These are phyloP conservation scores for Diadema setosum DNA, from an alignment of 35 echinoderm and acorn worm species.

Conservation along the genomic window DNA sequence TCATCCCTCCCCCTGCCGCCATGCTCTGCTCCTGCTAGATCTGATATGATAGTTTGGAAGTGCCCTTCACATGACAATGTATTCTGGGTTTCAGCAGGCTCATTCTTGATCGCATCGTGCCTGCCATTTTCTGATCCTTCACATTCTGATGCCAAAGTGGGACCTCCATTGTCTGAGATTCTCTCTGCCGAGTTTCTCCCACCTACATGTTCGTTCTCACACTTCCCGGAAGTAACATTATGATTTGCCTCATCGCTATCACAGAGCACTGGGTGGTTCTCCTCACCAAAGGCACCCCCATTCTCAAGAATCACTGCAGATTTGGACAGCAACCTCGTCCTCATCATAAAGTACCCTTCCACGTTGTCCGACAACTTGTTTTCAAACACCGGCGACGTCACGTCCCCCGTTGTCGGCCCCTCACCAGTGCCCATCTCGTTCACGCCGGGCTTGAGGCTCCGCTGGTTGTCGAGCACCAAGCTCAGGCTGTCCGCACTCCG, in stretches of 20 bases:
- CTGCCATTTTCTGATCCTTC: not conserved
- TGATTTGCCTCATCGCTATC: not conserved
- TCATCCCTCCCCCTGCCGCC: not conserved
- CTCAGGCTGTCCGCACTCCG: not conserved
- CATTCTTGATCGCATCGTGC: not conserved
- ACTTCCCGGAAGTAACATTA: not conserved
- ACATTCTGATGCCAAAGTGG: not conserved
- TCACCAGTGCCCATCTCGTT: not conserved
- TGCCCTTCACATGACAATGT: too few species aligned
- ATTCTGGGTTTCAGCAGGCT: too few species aligned
- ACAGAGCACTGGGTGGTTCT: not conserved
- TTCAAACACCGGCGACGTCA: not conserved
- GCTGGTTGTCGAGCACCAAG: not conserved
- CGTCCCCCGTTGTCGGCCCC: not conserved
- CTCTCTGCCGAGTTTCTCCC: not conserved
- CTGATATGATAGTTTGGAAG: too few species aligned
- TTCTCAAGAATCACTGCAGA: constrained; percentile 5
- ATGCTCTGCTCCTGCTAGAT: not conserved
- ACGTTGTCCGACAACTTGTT: constrained; percentile 9
- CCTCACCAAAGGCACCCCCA: not conserved
- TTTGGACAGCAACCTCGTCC: not conserved
- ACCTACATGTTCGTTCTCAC: too few species aligned
- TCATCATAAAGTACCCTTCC: not conserved
- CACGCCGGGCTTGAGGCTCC: not conserved
- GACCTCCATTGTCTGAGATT: not conserved